Evolutionary conservation across 1,140 invertebrate species (phyloP).

Genomic region (Sarcophaga bullata): DNA sequence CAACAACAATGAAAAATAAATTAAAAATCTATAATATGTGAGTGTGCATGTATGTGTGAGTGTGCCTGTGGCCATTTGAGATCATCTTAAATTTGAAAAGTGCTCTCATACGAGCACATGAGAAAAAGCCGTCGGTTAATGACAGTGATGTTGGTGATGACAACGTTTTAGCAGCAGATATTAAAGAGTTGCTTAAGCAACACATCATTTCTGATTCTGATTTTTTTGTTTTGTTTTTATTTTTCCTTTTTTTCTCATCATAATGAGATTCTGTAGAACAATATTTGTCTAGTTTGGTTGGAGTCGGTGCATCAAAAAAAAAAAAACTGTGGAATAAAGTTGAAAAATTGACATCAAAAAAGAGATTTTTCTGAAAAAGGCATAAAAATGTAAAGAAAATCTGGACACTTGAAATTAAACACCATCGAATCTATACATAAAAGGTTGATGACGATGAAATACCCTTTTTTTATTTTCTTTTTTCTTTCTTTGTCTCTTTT

Average conservation of each 20-base stretch:
- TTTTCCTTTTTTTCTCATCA: too few relatives aligned
- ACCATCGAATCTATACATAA: neutral
- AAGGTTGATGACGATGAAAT: neutral
- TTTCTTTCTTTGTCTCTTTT: too few relatives aligned
- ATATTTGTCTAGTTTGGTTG: neutral
- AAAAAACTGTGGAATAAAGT: neutral
- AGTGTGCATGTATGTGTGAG: too few relatives aligned
- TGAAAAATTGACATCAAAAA: neutral
- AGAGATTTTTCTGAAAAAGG: neutral
- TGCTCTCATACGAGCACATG: neutral
- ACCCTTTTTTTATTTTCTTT: too few relatives aligned
- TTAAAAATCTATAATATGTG: too few relatives aligned
- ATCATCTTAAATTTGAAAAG: neutral
- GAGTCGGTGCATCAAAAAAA: slow-evolving; percentile 23
- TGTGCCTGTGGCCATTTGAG: too few relatives aligned
- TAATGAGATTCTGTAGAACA: too few relatives aligned
- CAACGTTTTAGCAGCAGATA: neutral
- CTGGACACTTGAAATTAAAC: slow-evolving; percentile 31
- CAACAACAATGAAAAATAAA: too few relatives aligned
- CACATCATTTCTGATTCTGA: too few relatives aligned
- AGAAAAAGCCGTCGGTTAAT: neutral
- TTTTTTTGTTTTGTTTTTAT: too few relatives aligned
- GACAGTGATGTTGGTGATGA: neutral
- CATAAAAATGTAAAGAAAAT: neutral
- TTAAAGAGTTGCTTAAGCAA: neutral